Base-by-base conservation (phyloP, 2,888 invertebrate species). In the Leptopilina drosophilae region DNA sequence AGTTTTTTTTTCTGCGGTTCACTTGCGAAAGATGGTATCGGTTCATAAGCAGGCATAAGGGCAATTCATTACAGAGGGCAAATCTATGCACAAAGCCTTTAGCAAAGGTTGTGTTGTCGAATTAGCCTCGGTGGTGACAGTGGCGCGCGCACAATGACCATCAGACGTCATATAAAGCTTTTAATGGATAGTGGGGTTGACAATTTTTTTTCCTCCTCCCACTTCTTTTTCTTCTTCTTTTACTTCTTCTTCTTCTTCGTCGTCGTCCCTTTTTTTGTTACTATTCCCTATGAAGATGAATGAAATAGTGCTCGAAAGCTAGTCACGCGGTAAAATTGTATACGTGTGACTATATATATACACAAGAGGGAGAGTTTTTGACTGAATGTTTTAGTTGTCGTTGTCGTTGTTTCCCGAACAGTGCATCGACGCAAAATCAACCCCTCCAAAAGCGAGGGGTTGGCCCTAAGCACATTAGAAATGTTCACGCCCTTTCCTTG, bases 401-500 rank as follows among this genome's bases (percentile, higher is more conserved):
- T 46, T 11, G 42, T 42, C 42, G 42, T 42, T 42, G 42, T 12
- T 46, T 76, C 67, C 78, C 82, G 15, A 46, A 46, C 67, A 46
- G 42, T 33, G 26, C 62, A 73, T 9, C 69, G 33, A 49, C 59
- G 73, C 49, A 49, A 79, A 64, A 40, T 85, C 85, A 87, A 84
- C 86, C 86, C 88, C 87, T 83, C 82, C 82, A 81, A 69, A 56
- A 64, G 33, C 80, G 64, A 80, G 82, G 84, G 84, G 84, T 84
- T 81, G 64, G 75, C 4, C 33, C 76, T 12, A 62, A 66, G 59
- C 76, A 77, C 64, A 78, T 78, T 78, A 20, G 69, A 79, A 84
- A 85, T 81, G 80, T 62, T 42, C 20, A 87, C 91, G 89, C 90
- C 90, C 89, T 85, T 20, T 85, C 82, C 76, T 33, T 77, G 77